Evolutionary conservation across 1,140 invertebrate species (phyloP), one percentile per base, ranked within the genome.

Genomic region (Pachyrhynchus sulphureomaculatus): DNA sequence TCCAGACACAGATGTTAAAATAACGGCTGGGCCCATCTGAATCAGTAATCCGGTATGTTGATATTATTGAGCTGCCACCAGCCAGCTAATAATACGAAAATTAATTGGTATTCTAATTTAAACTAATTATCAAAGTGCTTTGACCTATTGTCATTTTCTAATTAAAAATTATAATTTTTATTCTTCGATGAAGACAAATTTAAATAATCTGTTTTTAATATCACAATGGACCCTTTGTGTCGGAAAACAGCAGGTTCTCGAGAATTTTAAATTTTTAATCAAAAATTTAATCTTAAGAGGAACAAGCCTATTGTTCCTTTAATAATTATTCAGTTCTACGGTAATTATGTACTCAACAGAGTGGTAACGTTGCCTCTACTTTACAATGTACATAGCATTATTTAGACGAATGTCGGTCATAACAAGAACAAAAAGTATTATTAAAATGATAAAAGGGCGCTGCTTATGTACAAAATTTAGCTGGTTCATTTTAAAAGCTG

Each of bases 181-280:
- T 37, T 23, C 48, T 52, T 52, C 34, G n/a, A 48, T 5, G 8
- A n/a, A 23, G 42, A 55, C 42, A 42, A 55, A 55, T 55, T 55
- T 55, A 55, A 55, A 55, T 55, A 42, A 55, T 42, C 24, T 55
- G 37, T 55, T 55, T 55, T 55, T 55, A 55, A 55, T 55, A 55
- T 42, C 12, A 37, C 37, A 33, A 45, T 55, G 33, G 20, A 55
- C 52, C 37, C 37, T 45, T 52, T 23, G 26, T 36, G 24, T 20
- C 33, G 52, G 13, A 26, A 37, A 54, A 9, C 20, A 13, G 20
- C 32, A 36, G 15, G 32, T n/a, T n/a, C 39, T 20, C 13, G 24
- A 45, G n/a, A 34, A 39, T 42, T 17, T 39, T 13, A 49, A 48
- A 55, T 29, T 55, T 45, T 55, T 55, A 55, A 55, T 55, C 26